Percentiles rank a stretch among this genome's conserved stretches.
Evolutionary conservation across 2,797 vertebrate species (phyloP).

Genomic region (Hypotaenidia philippensis): DNA sequence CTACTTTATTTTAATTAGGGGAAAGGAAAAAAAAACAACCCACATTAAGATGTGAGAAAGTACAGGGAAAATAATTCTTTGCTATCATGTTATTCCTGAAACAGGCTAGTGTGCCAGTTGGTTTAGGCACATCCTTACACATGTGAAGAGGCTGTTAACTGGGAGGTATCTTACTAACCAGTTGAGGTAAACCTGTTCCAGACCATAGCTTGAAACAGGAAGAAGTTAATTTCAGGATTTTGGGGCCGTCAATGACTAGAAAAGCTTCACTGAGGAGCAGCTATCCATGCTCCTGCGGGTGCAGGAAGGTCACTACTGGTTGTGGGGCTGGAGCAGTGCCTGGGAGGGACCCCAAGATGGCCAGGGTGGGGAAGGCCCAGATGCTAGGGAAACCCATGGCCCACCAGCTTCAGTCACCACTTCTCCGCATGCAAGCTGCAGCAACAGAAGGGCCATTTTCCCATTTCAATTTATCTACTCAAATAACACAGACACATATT

Average conservation of each 20-base stretch:
- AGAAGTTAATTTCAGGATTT: background rate
- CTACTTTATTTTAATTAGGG: background rate
- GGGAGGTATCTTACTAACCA: background rate
- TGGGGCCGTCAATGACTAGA: background rate
- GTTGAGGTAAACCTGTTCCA: background rate
- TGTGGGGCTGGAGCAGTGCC: background rate
- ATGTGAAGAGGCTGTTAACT: background rate
- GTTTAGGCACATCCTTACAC: background rate
- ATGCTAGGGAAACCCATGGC: background rate
- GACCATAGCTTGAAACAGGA: background rate
- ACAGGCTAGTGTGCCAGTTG: background rate
- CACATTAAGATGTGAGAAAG: background rate
- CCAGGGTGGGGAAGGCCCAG: fast-evolving
- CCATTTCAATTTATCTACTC: background rate
- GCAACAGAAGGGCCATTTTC: background rate
- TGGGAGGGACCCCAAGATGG: fast-evolving
- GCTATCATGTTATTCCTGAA: background rate
- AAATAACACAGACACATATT: background rate
- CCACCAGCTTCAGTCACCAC: background rate
- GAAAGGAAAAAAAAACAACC: background rate
- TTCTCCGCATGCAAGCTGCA: background rate
- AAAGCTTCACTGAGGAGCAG: background rate
- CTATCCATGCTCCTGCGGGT: background rate
- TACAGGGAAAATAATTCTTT: background rate
- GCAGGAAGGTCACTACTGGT: background rate